phyloP scores from a whole-genome alignment of 2,797 vertebrate species.

The Pantherophis vulpinus region DNA sequence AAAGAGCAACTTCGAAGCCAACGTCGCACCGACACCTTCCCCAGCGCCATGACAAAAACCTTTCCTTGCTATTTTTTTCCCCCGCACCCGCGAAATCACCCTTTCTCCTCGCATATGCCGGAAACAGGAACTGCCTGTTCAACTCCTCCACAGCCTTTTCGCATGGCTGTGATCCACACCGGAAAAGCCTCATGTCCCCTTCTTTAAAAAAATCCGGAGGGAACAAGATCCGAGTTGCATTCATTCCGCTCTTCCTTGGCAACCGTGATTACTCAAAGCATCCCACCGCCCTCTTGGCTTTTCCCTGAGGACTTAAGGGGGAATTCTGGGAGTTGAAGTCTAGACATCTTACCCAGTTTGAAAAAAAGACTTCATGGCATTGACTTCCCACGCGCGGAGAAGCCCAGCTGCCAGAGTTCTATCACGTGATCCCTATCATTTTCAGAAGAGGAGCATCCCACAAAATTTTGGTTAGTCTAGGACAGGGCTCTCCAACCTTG shows the following conservation, averaged over 20 bases:
- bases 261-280: not conserved
- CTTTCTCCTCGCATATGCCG: not conserved
- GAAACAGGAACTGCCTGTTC: not conserved
- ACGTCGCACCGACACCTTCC: rapidly evolving
- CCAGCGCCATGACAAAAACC: not conserved
- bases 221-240: no score
- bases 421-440: not conserved
- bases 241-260: not conserved
- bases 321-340: not conserved
- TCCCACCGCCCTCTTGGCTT: not conserved
- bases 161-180: no score
- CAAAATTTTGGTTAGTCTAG: not conserved
- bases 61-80: no score
- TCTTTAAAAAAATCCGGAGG: not conserved
- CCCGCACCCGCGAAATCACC: rapidly evolving
- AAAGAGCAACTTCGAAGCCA: not conserved
- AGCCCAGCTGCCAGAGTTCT: not conserved
- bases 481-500: no score
- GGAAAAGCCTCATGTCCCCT: not conserved
- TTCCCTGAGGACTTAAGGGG: not conserved
- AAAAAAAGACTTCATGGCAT: not conserved
- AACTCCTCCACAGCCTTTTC: no score
- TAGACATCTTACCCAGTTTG: not conserved
- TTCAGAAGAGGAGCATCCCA: not conserved
- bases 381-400: not conserved